These are phyloP conservation scores for Turritopsis rubra DNA, from an alignment of 30 jellyfish, hydroid and myxozoan species.

Conservation along the genomic window DNA sequence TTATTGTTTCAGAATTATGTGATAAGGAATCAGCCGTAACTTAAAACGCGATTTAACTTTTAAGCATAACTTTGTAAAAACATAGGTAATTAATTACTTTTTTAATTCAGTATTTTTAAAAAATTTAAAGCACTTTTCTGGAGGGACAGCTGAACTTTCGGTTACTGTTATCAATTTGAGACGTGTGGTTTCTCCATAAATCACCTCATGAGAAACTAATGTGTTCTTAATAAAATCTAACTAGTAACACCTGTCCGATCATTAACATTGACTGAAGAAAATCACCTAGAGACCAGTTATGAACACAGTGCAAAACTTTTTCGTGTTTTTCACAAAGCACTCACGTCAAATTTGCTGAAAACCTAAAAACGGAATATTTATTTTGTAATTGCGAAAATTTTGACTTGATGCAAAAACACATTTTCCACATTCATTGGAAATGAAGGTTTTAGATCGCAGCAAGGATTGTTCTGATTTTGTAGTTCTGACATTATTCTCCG, in stretches of 20 bases:
- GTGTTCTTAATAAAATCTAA: neutral
- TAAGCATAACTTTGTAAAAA: neutral
- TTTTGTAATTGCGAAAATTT: too few relatives aligned
- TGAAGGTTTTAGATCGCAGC: too few relatives aligned
- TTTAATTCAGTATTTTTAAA: too few relatives aligned
- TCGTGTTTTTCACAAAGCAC: neutral
- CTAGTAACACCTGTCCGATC: neutral
- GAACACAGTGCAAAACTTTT: neutral
- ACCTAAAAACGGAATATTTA: too few relatives aligned
- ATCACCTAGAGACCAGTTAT: neutral
- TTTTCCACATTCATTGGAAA: too few relatives aligned
- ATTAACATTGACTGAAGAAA: neutral
- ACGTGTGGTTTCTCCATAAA: neutral
- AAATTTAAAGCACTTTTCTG: neutral
- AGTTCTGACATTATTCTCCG: too few relatives aligned
- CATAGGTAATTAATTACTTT: neutral
- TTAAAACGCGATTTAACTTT: neutral
- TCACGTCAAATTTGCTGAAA: neutral
- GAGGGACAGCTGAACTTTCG: neutral
- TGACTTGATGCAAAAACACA: too few relatives aligned
- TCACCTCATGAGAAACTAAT: neutral
- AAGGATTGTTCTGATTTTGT: too few relatives aligned
- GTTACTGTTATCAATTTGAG: neutral
- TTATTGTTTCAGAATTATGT: neutral
- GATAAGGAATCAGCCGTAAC: neutral